Base-by-base conservation (phyloP, 92 coral and sea anemone species). In the Micromussa lordhowensis region DNA sequence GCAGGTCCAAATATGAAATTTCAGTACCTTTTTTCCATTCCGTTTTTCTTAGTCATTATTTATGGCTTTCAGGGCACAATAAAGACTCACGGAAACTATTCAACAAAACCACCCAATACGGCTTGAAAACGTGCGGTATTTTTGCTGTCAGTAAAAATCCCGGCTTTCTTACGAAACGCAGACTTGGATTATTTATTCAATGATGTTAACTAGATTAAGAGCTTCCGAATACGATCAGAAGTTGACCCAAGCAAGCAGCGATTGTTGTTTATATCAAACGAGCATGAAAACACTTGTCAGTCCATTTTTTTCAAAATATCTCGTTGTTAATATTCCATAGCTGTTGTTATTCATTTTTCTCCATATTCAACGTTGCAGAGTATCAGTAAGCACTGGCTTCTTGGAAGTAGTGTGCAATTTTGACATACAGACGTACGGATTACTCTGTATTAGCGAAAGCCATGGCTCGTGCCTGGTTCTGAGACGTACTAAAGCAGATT, bases 111-210 rank as follows among this genome's bases (percentile, higher is more conserved):
- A 10, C 8, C 68, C 68, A 61, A 61, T 13, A 8, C 30, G 30
- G 68, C 68, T 22, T 61, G 29, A 4, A 61, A 61, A 61, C 22
- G 29, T 16, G 16, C 4, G 68, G 70, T 30, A 64, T 66, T 32
- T 66, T 66, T 26, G 26, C n/a, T n/a, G 71, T 2, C 5, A 66
- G 10, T 5, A 34, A 26, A 26, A 22, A 61, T 61, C 49, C n/a
- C 17, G 81, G 10, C 36, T 5, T 77, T 28, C 38, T 11, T 24
- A 12, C 29, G 63, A 4, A 77, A 10, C 34, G 31, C 86, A 82
- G 78, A 82, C 74, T 24, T 69, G 59, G 61, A n/a, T 35, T 34
- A 63, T 24, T n/a, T 84, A 58, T 28, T 31, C 36, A 32, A 73
- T 14, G 51, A 73, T 38, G 26, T 35, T 73, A 34, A 35, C 53